A percentile compares a stretch with the other conserved stretches of the same genome.
phyloP scores from a whole-genome alignment of 92 coral and sea anemone genomes.

The Pocillopora meandrina region DNA sequence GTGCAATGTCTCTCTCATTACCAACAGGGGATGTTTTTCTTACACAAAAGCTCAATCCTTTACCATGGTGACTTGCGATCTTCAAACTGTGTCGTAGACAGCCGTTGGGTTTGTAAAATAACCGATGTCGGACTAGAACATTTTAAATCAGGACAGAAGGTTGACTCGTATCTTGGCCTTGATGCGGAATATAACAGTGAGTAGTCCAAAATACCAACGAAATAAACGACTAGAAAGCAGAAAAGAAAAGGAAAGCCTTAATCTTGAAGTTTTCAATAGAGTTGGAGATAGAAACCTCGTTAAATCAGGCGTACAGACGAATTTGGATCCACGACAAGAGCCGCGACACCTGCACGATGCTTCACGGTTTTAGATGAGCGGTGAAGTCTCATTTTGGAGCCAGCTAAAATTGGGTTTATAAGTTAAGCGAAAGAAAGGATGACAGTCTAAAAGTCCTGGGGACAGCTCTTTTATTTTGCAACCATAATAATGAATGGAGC shows the following conservation, averaged over 20 bases:
- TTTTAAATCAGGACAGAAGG: slow-evolving; percentile 72
- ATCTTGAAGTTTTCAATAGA: too few relatives aligned
- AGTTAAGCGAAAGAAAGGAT: too few relatives aligned
- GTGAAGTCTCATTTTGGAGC: too few relatives aligned
- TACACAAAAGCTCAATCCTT: slow-evolving; percentile 73
- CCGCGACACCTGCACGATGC: too few relatives aligned
- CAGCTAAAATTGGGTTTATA: too few relatives aligned
- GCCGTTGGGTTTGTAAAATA: slow-evolving; percentile 95
- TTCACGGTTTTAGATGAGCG: too few relatives aligned
- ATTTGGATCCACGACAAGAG: too few relatives aligned
- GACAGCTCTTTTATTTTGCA: neutral
- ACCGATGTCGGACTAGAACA: slow-evolving; percentile 79
- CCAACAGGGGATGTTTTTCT: slow-evolving; percentile 79
- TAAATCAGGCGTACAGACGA: too few relatives aligned
- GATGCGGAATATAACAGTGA: slow-evolving; percentile 66
- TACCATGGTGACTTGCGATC: slow-evolving; percentile 88
- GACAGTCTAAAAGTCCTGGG: too few relatives aligned
- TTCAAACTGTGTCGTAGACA: slow-evolving; percentile 86
- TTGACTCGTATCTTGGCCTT: slow-evolving; percentile 58
- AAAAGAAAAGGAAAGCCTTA: too few relatives aligned
- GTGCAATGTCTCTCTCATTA: neutral
- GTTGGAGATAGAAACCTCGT: too few relatives aligned
- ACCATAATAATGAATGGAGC: neutral
- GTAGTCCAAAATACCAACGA: neutral
- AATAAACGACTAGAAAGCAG: too few relatives aligned